These are phyloP conservation scores for Chalcosyrphus nemorum DNA, from an alignment of 2,888 invertebrate species.

Conservation along the genomic window DNA sequence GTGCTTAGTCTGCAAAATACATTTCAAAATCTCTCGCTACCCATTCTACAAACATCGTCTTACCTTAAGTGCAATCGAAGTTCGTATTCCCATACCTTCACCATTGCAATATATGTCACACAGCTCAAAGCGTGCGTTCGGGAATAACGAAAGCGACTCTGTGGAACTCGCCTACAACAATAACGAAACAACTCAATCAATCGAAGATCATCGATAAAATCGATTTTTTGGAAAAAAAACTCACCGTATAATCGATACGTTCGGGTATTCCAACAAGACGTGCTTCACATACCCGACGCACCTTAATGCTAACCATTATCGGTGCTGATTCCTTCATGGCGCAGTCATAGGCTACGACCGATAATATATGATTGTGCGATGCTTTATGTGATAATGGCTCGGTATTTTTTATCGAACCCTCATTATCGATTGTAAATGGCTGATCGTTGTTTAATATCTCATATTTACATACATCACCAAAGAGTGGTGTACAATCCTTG, in stretches of 20 bases:
- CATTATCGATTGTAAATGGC: conserved; percentile 95
- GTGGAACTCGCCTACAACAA: conserved; percentile 78
- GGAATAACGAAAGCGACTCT: conserved; percentile 80
- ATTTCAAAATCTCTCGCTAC: too few relatives aligned
- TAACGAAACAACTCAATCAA: too few relatives aligned
- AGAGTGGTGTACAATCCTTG: conserved; percentile 96
- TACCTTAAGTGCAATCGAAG: conserved; percentile 80
- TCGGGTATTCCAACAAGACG: conserved; percentile 88
- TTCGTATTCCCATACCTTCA: conserved; percentile 79
- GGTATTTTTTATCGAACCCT: conserved; percentile 96
- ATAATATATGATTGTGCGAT: conserved; percentile 97
- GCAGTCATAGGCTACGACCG: conserved; percentile 98
- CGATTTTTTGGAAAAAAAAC: conserved; percentile 23
- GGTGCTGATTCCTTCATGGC: conserved; percentile 97
- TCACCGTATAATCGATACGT: conserved; percentile 81
- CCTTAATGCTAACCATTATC: conserved; percentile 98
- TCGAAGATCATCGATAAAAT: too few relatives aligned
- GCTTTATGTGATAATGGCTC: conserved; percentile 95
- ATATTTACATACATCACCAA: conserved; percentile 98
- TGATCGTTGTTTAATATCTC: conserved; percentile 96
- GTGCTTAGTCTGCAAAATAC: conserved; percentile 83
- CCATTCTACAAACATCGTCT: not conserved
- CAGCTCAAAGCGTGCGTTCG: conserved; percentile 80
- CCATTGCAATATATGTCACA: conserved; percentile 82
- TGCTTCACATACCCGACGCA: conserved; percentile 90